A percentile compares a stretch with the other conserved stretches of the same genome.
phyloP scores from a whole-genome alignment of 2,888 invertebrate genomes.

The Hofmannophila pseudospretella region DNA sequence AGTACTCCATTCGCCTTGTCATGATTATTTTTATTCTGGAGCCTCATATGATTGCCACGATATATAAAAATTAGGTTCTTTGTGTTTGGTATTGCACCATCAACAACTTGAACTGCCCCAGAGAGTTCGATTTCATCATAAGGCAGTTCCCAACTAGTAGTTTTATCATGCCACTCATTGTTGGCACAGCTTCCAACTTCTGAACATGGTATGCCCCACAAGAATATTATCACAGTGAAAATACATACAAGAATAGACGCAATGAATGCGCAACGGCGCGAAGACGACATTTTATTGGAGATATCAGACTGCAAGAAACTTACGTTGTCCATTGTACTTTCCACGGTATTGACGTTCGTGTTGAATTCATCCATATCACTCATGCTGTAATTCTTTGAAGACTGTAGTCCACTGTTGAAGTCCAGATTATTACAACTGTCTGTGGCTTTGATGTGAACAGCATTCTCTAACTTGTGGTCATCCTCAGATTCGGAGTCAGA shows the following conservation, averaged over 20 bases:
- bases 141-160: conserved; percentile 82
- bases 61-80: conserved; percentile 86
- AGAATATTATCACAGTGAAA: conserved; percentile 83
- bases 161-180: conserved; percentile 74
- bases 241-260: conserved; percentile 84
- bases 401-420: conserved; percentile 63
- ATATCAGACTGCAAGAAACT: conserved; percentile 67
- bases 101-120: conserved; percentile 83
- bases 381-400: conserved; percentile 62
- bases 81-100: conserved; percentile 79
- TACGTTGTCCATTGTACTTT: conserved; percentile 70
- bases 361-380: conserved; percentile 71
- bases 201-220: conserved; percentile 87
- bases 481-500: conserved; percentile 89
- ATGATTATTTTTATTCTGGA: conserved; percentile 63
- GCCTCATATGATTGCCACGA: conserved; percentile 80
- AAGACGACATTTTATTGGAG: conserved; percentile 80
- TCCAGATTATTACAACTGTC: conserved; percentile 66
- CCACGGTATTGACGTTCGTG: conserved; percentile 63
- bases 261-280: conserved; percentile 82
- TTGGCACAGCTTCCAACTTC: conserved; percentile 82
- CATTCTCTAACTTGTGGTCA: conserved; percentile 71
- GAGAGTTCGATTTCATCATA: conserved; percentile 83
- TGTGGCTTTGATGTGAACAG: conserved; percentile 41
- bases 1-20: conserved; percentile 81